phyloP scores from a whole-genome alignment of 2,113 vertebrate genomes.

The Zosterops hypoxanthus region DNA sequence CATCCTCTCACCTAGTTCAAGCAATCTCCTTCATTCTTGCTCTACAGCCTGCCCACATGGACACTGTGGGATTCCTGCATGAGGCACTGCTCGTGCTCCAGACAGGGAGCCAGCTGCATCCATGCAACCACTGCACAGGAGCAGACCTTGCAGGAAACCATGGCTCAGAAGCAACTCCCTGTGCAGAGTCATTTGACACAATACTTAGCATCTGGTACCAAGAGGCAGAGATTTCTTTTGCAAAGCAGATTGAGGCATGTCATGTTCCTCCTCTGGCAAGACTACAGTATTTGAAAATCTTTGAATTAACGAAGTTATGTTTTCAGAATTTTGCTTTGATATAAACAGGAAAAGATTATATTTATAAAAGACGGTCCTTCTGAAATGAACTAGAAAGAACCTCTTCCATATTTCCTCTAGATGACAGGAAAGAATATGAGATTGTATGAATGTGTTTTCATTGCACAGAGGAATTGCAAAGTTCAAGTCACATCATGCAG shows the following conservation, averaged over 20 bases:
- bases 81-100: accelerated
- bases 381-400: not conserved
- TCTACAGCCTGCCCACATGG: accelerated
- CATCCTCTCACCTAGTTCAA: not conserved
- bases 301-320: not conserved
- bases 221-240: not conserved
- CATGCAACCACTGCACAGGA: accelerated
- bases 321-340: not conserved
- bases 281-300: not conserved
- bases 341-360: not conserved
- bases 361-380: not conserved
- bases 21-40: not conserved
- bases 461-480: not conserved
- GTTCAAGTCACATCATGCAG: not conserved
- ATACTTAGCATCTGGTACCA: not conserved
- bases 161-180: not conserved
- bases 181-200: not conserved
- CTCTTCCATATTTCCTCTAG: not conserved
- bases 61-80: accelerated
- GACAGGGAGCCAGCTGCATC: not conserved
- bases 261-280: not conserved
- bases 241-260: not conserved
- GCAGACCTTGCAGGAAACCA: not conserved
- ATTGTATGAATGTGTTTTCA: not conserved
- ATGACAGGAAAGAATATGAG: not conserved